Conservation (phyloP, 1,140 invertebrate species). For the Carposina sasakii region DNA sequence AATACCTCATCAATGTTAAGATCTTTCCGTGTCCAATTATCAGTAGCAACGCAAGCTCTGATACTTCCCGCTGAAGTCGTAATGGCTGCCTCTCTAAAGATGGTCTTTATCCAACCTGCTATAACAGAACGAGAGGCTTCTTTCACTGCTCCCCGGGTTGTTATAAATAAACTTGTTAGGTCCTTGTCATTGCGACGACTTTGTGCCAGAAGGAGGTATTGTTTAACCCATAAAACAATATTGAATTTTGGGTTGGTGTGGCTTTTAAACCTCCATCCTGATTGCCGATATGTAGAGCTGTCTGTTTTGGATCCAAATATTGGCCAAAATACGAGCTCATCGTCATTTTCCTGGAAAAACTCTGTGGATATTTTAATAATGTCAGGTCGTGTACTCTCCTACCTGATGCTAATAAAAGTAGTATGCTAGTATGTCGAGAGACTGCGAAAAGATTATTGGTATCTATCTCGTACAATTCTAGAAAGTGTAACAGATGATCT, state of each 20-base stretch:
- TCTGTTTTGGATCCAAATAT: slow-evolving; percentile 7
- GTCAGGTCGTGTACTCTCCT: slow-evolving; percentile 5
- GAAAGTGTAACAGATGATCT: background rate
- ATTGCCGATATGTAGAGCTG: background rate
- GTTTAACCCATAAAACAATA: background rate
- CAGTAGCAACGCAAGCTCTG: too few relatives aligned
- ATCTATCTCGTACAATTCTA: background rate
- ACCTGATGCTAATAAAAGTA: background rate
- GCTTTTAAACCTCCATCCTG: background rate
- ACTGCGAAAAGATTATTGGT: background rate
- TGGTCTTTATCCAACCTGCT: background rate
- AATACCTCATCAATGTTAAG: too few relatives aligned
- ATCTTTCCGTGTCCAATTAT: too few relatives aligned
- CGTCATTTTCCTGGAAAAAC: background rate
- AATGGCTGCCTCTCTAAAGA: too few relatives aligned
- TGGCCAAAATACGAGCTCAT: slow-evolving; percentile 2
- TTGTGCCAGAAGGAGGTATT: background rate
- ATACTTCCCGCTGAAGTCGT: too few relatives aligned
- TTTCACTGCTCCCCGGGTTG: background rate
- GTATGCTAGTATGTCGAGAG: background rate
- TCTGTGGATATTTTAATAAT: background rate
- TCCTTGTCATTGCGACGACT: background rate
- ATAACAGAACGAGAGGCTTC: slow-evolving; percentile 1
- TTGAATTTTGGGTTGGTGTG: background rate
- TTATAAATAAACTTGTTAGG: slow-evolving; percentile 6